phyloP scores from a whole-genome alignment of 2,888 invertebrate genomes.

The Cheilosia soror region DNA sequence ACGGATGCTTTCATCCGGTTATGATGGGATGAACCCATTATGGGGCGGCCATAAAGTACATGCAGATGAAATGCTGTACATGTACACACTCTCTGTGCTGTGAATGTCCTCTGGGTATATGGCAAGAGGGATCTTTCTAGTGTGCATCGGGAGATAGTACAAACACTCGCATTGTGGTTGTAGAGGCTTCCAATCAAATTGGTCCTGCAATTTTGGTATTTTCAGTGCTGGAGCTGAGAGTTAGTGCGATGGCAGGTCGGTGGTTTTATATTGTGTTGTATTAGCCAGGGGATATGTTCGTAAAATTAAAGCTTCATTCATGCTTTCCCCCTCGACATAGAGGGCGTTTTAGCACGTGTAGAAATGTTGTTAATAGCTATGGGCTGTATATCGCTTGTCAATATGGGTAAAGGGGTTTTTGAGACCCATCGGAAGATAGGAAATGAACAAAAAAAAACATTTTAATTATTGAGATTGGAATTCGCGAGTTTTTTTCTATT shows the following conservation, averaged over 20 bases:
- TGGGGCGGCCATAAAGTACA: slow-evolving; percentile 32
- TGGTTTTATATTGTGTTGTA: neutral
- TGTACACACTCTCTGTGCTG: neutral
- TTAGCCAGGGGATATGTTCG: neutral
- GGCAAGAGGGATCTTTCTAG: neutral
- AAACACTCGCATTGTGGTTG: neutral
- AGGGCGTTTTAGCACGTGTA: neutral
- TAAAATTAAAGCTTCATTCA: slow-evolving; percentile 7
- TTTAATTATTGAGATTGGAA: too few relatives aligned
- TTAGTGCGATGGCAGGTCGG: neutral
- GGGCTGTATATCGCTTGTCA: slow-evolving; percentile 3
- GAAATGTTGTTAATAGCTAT: neutral
- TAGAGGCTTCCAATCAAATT: slow-evolving; percentile 11
- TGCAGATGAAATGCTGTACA: slow-evolving; percentile 26
- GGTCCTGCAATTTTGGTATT: neutral
- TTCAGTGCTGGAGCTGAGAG: neutral
- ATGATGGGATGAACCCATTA: slow-evolving; percentile 43
- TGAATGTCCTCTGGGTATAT: neutral
- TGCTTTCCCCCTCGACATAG: neutral
- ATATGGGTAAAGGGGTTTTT: neutral
- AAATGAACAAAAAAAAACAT: too few relatives aligned
- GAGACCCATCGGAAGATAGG: neutral
- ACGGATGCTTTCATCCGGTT: slow-evolving; percentile 64
- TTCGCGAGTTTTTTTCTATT: too few relatives aligned
- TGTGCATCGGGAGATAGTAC: neutral